Evolutionary conservation across 2,888 invertebrate genomes (phyloP), one percentile per base, ranked within the genome.

Genomic region (Oxystoma pomonae): DNA sequence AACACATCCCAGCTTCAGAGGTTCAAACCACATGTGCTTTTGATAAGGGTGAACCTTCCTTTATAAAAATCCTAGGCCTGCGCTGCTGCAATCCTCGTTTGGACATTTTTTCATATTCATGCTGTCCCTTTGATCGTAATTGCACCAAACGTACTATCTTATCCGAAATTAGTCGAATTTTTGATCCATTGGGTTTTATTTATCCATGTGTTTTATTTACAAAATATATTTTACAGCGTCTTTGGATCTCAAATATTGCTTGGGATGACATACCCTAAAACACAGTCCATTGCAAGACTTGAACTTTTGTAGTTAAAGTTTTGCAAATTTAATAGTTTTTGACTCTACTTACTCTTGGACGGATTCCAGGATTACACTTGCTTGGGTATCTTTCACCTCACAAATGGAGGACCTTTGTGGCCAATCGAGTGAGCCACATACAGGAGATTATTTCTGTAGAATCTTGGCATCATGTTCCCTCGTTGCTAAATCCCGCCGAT

Each of bases 41-140:
- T 50, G 50, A 50, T n/a, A 50, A 50, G 50, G 50, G 50, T 50
- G 50, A 50, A 50, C 50, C 50, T 50, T 50, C 50, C n/a, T 50
- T 50, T n/a, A 50, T 50, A 50, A 50, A 50, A 50, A 50, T n/a
- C 9, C 50, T 50, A n/a, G 12, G 50, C 12, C n/a, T 50, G 50
- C 50, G 50, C 9, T n/a, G n/a, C n/a, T 50, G 50, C 12, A n/a
- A 50, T n/a, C 50, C 50, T 50, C 50, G 50, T 50, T n/a, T 50
- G 50, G 50, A 50, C 50, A 50, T 50, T 50, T 50, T 50, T 50
- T 50, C 50, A 12, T 50, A 50, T 50, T 50, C 50, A 12, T 50
- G 50, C 50, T 9, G 9, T 9, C 50, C 50, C 9, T 50, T 50
- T 9, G n/a, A 50, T 50, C 50, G 50, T 50, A 50, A 12, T 50